A percentile compares a stretch with the other conserved stretches of the same genome.
Conservation (phyloP, 1,140 invertebrate species). For the Zaprionus nigranus region DNA sequence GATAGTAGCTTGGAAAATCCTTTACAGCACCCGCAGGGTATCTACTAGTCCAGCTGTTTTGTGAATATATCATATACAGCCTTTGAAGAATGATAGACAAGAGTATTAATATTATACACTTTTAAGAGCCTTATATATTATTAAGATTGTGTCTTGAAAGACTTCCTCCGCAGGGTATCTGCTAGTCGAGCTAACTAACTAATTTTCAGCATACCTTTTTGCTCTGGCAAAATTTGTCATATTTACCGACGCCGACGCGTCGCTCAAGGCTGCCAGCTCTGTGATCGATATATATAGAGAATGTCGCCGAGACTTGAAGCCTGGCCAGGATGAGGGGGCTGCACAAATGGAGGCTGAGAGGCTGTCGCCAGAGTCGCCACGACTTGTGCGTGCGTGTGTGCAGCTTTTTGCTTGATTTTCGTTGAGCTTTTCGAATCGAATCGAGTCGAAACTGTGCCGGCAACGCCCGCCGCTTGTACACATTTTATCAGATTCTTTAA, state of each 20-base stretch:
- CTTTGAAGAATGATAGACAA: too few species aligned
- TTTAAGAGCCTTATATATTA: neutral
- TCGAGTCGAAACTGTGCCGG: constrained; percentile 22
- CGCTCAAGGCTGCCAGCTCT: constrained; percentile 37
- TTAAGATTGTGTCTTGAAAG: neutral
- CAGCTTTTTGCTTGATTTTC: constrained; percentile 27
- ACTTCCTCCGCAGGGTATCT: neutral
- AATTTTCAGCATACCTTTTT: constrained; percentile 10
- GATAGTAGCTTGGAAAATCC: too few species aligned
- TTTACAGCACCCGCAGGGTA: too few species aligned
- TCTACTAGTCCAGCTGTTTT: too few species aligned
- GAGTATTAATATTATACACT: too few species aligned
- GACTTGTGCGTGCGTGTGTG: constrained; percentile 27
- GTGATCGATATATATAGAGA: constrained; percentile 70
- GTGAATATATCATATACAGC: too few species aligned
- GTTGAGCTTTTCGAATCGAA: constrained; percentile 18
- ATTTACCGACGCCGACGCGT: constrained; percentile 56
- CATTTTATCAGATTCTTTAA: constrained; percentile 83
- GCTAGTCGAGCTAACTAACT: neutral
- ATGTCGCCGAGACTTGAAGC: constrained; percentile 25
- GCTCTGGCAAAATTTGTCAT: constrained; percentile 73
- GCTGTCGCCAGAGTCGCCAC: constrained; percentile 13
- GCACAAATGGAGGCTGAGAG: neutral
- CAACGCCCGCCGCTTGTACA: constrained; percentile 65
- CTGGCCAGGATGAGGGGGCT: neutral